phyloP scores from a whole-genome alignment of 2,797 vertebrate species.

The Clarias fuscus region DNA sequence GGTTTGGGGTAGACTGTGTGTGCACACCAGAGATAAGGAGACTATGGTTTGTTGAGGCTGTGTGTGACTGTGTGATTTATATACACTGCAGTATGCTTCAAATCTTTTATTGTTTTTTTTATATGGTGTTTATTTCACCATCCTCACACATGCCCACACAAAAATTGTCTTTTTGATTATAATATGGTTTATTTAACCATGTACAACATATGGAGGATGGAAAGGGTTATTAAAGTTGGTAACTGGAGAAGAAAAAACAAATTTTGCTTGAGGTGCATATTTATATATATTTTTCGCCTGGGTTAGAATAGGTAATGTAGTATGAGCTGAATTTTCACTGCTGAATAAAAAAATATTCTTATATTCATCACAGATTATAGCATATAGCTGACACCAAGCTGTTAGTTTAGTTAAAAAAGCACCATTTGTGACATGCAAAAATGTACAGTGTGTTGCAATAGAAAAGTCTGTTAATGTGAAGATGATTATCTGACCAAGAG shows the following conservation, averaged over 20 bases:
- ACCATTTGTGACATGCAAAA: conserved; percentile 14
- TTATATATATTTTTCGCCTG: background rate
- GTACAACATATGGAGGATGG: background rate
- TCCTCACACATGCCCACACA: background rate
- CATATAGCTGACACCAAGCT: background rate
- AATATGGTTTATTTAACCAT: background rate
- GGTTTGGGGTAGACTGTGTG: background rate
- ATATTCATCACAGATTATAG: conserved; percentile 18
- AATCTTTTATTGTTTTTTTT: conserved; percentile 34
- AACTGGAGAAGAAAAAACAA: background rate
- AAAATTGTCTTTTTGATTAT: background rate
- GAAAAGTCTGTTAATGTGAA: conserved; percentile 14
- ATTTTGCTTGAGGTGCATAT: background rate
- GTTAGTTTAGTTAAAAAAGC: conserved; percentile 34
- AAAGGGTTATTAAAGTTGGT: background rate
- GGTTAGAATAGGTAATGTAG: background rate
- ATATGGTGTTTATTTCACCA: conserved; percentile 15
- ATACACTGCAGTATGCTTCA: conserved; percentile 6
- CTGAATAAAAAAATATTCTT: conserved; percentile 6
- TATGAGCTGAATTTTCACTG: background rate
- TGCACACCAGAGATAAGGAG: conserved; percentile 13
- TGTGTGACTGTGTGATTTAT: conserved; percentile 28
- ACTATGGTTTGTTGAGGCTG: background rate
- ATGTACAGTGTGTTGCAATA: background rate
- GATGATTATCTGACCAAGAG: conserved; percentile 32